Evolutionary conservation across 2,888 invertebrate species (phyloP), one percentile per base, ranked within the genome.

Genomic region (Desoria tigrina): DNA sequence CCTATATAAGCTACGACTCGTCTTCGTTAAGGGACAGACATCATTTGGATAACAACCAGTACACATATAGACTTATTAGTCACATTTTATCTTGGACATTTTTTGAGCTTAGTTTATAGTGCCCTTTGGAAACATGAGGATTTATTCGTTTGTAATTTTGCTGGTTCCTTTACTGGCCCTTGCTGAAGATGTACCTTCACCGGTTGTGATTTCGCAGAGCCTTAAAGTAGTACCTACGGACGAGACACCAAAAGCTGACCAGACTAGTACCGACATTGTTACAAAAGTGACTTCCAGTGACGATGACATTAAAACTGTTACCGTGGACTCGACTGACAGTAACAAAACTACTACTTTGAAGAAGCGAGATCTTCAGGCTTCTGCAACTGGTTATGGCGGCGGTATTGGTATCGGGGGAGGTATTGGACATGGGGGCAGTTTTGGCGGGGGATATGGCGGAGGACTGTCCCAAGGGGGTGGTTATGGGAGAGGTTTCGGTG

Each of bases 361-460:
- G 1, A 74, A 72, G 65, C 27, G 70, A 42, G 72, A 72, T 53
- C 56, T 74, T 6, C 42, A 63, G 23, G 49, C 71, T 7, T 55
- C 70, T 39, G 74, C 66, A 2, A 67, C 74, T 28, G 71, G 72
- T 23, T 67, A 62, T 49, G 59, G 63, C 4, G 64, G 55, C 1
- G 67, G 68, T 11, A 37, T 59, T n/a, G 65, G 60, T 2, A 27
- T 49, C 16, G 32, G 53, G 27, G 21, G 2, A 21, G 60, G 61
- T 28, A 56, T 45, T 49, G 66, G 66, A n/a, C 53, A 49, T 18
- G 51, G 53, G 1, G 26, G 28, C 6, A 62, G 62, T 14, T 57
- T 62, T 37, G 69, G 66, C 1, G 69, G 66, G 14, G 57, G 55
- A 14, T 63, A 58, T 42, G 63, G 67, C 1, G 28, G 26, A 39